These are phyloP conservation scores for Tachysurus fulvidraco DNA, from an alignment of 2,113 vertebrate genomes.

Conservation along the genomic window DNA sequence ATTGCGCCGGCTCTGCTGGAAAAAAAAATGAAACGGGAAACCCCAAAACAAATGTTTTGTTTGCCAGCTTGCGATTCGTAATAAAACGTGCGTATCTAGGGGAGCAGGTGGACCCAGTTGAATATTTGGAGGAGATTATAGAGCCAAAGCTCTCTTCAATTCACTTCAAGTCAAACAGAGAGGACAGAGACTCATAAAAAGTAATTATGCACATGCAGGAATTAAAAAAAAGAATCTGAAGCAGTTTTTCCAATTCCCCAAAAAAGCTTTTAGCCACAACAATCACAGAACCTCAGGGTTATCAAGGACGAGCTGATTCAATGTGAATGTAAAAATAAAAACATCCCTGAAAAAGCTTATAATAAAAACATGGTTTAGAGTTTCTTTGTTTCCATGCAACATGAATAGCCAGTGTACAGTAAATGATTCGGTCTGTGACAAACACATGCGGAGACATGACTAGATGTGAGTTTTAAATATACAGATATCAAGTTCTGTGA, in stretches of 20 bases:
- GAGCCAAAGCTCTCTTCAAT: background rate
- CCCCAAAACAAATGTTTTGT: conserved; percentile 43
- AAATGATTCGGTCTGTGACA: background rate
- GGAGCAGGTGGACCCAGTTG: background rate
- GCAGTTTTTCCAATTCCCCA: no score
- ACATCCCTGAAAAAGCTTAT: background rate
- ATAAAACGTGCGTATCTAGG: background rate
- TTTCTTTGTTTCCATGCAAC: background rate
- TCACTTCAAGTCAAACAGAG: background rate
- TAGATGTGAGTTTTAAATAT: background rate
- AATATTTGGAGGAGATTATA: background rate
- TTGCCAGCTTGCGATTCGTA: background rate
- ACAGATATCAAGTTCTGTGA: background rate
- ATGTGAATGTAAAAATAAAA: background rate
- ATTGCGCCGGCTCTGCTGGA: conserved; percentile 44
- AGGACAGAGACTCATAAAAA: no score
- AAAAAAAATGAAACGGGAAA: conserved; percentile 21
- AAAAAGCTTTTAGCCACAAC: no score
- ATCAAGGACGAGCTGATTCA: no score
- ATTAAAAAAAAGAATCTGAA: no score
- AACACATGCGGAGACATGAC: background rate
- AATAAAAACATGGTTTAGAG: no score
- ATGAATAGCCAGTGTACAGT: no score
- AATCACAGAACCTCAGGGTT: no score
- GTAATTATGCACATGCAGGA: no score